Evolutionary conservation across 2,113 vertebrate species (phyloP).

Genomic region (Paraplagusia blochii): DNA sequence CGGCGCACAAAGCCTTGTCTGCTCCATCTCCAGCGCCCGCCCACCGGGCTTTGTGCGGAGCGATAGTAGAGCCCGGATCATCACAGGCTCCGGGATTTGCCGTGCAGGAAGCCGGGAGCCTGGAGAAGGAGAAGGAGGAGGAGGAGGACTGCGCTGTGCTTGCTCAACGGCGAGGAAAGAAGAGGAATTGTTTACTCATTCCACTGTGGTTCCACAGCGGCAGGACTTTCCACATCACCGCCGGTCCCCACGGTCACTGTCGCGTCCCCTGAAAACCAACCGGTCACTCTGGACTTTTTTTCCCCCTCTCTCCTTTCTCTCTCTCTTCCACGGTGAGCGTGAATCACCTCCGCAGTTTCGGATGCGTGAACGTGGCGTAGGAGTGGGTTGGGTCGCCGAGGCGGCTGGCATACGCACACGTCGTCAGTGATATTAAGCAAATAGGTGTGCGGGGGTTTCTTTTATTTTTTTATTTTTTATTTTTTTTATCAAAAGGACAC

Average conservation of each 20-base stretch:
- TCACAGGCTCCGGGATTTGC: constrained; percentile 60
- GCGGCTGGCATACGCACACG: constrained; percentile 46
- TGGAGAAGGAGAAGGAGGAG: too few relatives aligned
- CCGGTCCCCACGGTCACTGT: too few relatives aligned
- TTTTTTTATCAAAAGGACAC: constrained; percentile 4
- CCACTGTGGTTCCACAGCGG: constrained; percentile 5
- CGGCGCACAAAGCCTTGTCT: constrained; percentile 48
- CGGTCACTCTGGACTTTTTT: constrained; percentile 42
- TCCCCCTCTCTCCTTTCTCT: too few relatives aligned
- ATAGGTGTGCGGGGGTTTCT: constrained; percentile 42
- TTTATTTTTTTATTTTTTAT: not conserved
- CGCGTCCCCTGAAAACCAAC: not conserved
- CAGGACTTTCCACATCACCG: not conserved
- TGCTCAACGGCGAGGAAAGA: constrained; percentile 31
- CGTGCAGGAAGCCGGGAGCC: constrained; percentile 42
- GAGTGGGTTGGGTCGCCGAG: constrained; percentile 72
- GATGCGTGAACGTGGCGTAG: constrained; percentile 62
- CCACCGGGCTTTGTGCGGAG: constrained; percentile 56
- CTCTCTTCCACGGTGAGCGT: constrained; percentile 6
- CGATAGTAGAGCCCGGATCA: constrained; percentile 57
- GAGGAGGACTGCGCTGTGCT: constrained; percentile 37
- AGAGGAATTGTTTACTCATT: constrained; percentile 23
- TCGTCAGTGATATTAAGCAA: constrained; percentile 27
- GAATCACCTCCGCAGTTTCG: constrained; percentile 65
- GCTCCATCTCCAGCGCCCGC: constrained; percentile 58